phyloP scores from a whole-genome alignment of 2,888 invertebrate species.

The Fragum whitleyi region DNA sequence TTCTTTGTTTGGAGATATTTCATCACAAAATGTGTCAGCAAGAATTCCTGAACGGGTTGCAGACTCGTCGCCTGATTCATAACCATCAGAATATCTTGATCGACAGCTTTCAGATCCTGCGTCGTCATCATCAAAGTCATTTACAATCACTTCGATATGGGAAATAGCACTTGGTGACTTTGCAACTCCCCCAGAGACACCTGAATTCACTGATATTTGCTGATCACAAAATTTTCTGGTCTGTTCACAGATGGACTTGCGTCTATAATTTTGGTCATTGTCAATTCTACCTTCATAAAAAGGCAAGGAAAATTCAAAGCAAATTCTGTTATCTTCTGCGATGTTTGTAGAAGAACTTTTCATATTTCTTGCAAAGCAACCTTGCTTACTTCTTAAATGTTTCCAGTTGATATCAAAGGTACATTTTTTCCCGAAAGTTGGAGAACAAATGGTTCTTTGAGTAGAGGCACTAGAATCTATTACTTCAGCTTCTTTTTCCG shows the following conservation, averaged over 20 bases:
- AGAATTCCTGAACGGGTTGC: too few relatives aligned
- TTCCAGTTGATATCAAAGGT: conserved; percentile 40
- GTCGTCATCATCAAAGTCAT: background rate
- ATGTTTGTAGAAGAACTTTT: conserved; percentile 31
- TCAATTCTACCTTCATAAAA: conserved; percentile 14
- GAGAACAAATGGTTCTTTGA: background rate
- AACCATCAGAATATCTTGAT: background rate
- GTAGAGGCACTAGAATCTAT: too few relatives aligned
- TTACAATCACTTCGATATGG: background rate
- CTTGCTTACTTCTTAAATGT: conserved; percentile 41
- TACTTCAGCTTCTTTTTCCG: too few relatives aligned
- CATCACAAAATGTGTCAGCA: too few relatives aligned
- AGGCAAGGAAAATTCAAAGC: conserved; percentile 40
- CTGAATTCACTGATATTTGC: too few relatives aligned
- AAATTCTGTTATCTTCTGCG: conserved; percentile 46
- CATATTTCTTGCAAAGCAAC: conserved; percentile 33
- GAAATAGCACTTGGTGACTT: background rate
- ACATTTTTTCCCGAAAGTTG: conserved; percentile 31
- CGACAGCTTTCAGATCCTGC: background rate
- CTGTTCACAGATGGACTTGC: too few relatives aligned
- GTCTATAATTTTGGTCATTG: background rate
- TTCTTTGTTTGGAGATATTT: too few relatives aligned
- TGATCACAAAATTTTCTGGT: too few relatives aligned
- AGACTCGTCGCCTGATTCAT: background rate
- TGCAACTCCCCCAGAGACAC: background rate